Base-by-base conservation (phyloP, 2,113 vertebrate genomes). In the Colossoma macropomum region DNA sequence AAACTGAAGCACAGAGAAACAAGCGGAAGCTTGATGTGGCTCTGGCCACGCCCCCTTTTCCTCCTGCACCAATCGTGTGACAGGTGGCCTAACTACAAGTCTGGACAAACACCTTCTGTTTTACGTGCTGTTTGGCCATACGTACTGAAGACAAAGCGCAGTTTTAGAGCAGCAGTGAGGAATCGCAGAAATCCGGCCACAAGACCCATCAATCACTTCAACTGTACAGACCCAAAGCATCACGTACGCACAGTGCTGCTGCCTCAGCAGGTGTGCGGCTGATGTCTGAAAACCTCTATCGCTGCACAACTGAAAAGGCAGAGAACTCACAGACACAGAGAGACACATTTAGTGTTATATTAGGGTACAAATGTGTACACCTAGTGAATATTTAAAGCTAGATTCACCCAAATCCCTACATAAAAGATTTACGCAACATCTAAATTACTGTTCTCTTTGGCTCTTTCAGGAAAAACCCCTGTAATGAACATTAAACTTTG, bases 1-100 rank as follows among this genome's bases (percentile, higher is more conserved):
- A 85, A 84, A 75, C 79, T 80, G 28, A 80, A 59, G 21, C 54
- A 38, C 17, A 79, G 30, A 83, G 74, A 41, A 76, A 62, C 27
- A 52, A 89, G 77, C 89, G 85, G 90, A 91, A 88, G 82, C 81
- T 85, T 75, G 70, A 48, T 76, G 78, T 83, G 28, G 56, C 79
- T 88, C 66, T 65, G 56, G 79, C 85, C 56, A 90, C 75, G 0
- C 88, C 89, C n/a, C 84, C 72, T 25, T 27, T 28, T 48, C 0
- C 23, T 80, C 52, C 60, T 32, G 25, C 1, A 4, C 28, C 3
- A 16, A 74, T 74, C 73, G 59, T 54, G 74, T 54, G 82, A 80
- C 50, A 28, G 3, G 17, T 34, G 77, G 65, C 48, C 5, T 25
- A 28, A 45, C 11, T 0, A n/a, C 81, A 74, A 77, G 74, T 59